Conservation (phyloP, 2,113 vertebrate genomes). For the Lepisosteus osseus region DNA sequence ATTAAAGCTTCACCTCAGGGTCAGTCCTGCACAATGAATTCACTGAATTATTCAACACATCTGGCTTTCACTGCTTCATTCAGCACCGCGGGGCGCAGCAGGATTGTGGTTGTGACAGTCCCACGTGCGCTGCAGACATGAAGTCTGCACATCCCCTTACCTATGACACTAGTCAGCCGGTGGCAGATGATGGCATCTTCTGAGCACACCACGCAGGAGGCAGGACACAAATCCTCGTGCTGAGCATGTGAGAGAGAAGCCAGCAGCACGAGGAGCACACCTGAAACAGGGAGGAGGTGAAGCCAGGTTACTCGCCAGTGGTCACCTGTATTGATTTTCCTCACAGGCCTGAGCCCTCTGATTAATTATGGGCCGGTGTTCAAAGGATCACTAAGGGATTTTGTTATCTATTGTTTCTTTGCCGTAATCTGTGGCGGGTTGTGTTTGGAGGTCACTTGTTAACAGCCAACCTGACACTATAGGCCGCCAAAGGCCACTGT, state of each 20-base stretch:
- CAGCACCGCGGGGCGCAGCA: too few species aligned
- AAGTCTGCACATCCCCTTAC: slow-evolving; percentile 35
- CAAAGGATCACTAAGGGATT: background rate
- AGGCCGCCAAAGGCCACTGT: background rate
- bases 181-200: slow-evolving; percentile 63
- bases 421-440: background rate
- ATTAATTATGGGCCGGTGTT: slow-evolving; percentile 50
- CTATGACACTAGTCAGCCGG: slow-evolving; percentile 56
- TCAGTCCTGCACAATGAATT: background rate
- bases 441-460: slow-evolving; percentile 23
- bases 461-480: slow-evolving; percentile 12
- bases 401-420: too few species aligned
- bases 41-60: background rate
- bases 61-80: background rate
- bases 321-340: background rate
- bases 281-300: slow-evolving; percentile 43
- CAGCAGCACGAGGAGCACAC: slow-evolving; percentile 49
- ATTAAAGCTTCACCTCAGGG: background rate
- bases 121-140: too few species aligned
- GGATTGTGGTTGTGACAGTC: too few species aligned
- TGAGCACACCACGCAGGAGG: slow-evolving; percentile 55
- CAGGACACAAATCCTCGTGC: slow-evolving; percentile 47
- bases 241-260: slow-evolving; percentile 38
- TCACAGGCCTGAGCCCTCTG: background rate
- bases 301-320: background rate